Conservation (phyloP, 2,113 vertebrate species). For the Chinchilla lanigera region DNA sequence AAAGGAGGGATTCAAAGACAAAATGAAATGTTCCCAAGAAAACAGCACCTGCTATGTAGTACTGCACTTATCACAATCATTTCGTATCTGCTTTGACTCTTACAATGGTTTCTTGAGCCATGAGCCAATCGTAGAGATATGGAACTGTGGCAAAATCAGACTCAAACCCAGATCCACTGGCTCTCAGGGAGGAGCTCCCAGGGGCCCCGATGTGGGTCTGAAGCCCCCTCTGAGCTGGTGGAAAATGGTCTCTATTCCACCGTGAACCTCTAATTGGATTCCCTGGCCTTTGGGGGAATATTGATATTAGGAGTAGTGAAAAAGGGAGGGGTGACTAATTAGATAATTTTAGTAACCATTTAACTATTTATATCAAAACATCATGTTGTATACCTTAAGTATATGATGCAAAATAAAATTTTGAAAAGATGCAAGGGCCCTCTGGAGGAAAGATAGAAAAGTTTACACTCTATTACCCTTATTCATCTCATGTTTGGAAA, state of each 20-base stretch:
- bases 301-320: not conserved
- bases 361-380: not conserved
- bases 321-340: not conserved
- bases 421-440: not conserved
- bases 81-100: not conserved
- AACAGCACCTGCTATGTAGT: not conserved
- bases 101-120: not conserved
- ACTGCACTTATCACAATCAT: not conserved
- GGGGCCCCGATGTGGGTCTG: not conserved
- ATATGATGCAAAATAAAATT: not conserved
- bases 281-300: not conserved
- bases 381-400: not conserved
- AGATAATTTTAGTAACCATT: not conserved
- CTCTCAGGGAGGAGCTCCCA: not conserved
- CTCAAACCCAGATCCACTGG: not conserved
- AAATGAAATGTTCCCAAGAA: not conserved
- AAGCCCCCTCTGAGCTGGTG: not conserved
- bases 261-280: not conserved
- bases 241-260: not conserved
- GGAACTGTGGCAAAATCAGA: not conserved
- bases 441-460: not conserved
- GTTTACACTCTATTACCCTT: not conserved
- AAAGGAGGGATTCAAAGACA: not conserved
- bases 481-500: slow-evolving; percentile 36
- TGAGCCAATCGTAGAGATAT: not conserved